Conservation (phyloP, 1,140 invertebrate genomes). For the Stenopsyche tienmushanensis region DNA sequence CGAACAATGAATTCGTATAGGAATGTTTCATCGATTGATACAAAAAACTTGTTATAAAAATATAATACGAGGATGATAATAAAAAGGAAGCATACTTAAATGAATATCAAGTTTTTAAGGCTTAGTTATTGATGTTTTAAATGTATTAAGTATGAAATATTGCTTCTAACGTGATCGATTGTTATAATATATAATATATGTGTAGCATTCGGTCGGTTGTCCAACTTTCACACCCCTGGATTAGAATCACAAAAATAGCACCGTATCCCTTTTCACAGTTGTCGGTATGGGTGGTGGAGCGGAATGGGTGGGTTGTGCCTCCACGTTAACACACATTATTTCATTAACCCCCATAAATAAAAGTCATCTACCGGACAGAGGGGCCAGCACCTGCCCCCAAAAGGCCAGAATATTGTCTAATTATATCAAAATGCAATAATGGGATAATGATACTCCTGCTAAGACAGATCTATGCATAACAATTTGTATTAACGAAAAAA, state of each 20-base stretch:
- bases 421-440: slow-evolving; percentile 24
- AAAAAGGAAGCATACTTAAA: too few species aligned
- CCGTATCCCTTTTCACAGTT: neutral
- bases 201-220: too few species aligned
- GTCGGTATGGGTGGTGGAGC: slow-evolving; percentile 4
- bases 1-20: too few species aligned
- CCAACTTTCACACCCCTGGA: too few species aligned
- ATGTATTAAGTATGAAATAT: too few species aligned
- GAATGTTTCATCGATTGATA: too few species aligned
- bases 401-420: slow-evolving; percentile 10
- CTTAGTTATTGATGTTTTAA: neutral
- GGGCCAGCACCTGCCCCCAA: slow-evolving; percentile 27
- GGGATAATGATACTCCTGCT: slow-evolving; percentile 27
- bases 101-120: neutral
- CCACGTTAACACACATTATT: slow-evolving; percentile 24
- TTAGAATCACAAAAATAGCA: too few species aligned
- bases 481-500: slow-evolving; percentile 16
- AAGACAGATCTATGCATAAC: slow-evolving; percentile 25
- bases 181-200: too few species aligned
- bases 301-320: slow-evolving; percentile 1
- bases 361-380: slow-evolving; percentile 12
- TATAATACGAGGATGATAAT: too few species aligned
- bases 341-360: slow-evolving; percentile 37
- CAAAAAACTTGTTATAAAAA: too few species aligned
- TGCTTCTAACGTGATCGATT: too few species aligned